Evolutionary conservation across 2,888 invertebrate genomes (phyloP), one percentile per base, ranked within the genome.

Genomic region (Luperina nickerlii): DNA sequence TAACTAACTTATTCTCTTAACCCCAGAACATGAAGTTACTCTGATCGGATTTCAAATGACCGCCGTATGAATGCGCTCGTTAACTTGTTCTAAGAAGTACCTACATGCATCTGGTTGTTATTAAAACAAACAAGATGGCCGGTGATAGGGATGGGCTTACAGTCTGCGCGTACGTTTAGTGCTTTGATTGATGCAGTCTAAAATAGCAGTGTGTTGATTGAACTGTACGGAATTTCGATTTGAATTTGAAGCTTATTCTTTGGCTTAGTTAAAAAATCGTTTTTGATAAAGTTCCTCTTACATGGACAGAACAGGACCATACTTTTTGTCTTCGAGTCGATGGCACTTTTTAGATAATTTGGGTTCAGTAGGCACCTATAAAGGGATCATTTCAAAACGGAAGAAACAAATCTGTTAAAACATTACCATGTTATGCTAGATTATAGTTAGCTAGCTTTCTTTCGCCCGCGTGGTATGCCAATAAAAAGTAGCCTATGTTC

Each of bases 41-140:
- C 1, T 69, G 67, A 69, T 69, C 63, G 24, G 65, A 88, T 88
- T 76, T 85, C 84, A 68, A 77, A 74, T 86, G 54, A 60, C 80
- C 69, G 62, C 42, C 38, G 69, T 66, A 80, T 81, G 88, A 89
- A 89, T 88, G 77, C 78, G 76, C 81, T 84, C 82, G 66, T 84
- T 89, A 83, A 77, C 72, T 69, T 57, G 65, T 88, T 86, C 82
- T 81, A 5, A 78, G 86, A 88, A 86, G 27, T 27, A 73, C n/a
- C n/a, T n/a, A n/a, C 76, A 20, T 24, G 73, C 84, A 88, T 88
- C 81, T 88, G 86, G 86, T 18, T 84, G 85, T 77, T 85, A 87
- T 87, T 87, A 85, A 84, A 77, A 77, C 88, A 84, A 77, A 77
- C 88, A 80, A 66, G 85, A 60, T 71, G 74, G 74, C 63, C 65